Base-by-base conservation (phyloP, 2,888 invertebrate species). In the Celastrina argiolus region DNA sequence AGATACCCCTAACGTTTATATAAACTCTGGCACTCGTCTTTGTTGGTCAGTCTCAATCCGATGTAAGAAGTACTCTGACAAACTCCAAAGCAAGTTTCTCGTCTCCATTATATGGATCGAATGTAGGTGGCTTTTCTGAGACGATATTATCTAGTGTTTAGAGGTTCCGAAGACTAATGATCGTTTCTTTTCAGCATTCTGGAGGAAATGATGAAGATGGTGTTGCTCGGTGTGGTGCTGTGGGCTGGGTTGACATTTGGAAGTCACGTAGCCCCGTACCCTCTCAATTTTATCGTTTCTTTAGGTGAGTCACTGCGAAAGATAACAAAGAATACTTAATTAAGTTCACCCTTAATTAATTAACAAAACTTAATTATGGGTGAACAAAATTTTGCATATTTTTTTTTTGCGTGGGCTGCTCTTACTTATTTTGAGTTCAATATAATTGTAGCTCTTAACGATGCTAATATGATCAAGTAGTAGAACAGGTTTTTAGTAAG, bases 121-220 rank as follows among this genome's bases (percentile, higher is more conserved):
- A 59, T 61, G 36, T 61, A 10, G 61, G 36, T 61, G 26, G 8
- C 22, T 36, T 6, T 39, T 39, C 22, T 22, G 22, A 10, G 16
- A 16, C 18, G 7, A 7, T 18, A 22, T 12, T 34, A 18, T 39
- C 14, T 18, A 14, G 12, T 34, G 10, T 36, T 36, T 22, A n/a
- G 8, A 22, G 12, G 16, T 1, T 39, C 12, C 12, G 26, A 58
- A n/a, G 31, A 1, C 8, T 61, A 39, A 61, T 61, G 0, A 2
- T 12, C 0, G 18, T 6, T 14, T 34, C 6, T 69, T 74, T 90
- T 70, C 83, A 92, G 92, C 77, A 84, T 91, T 78, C 78, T 91
- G 74, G 92, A 91, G 78, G 92, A 92, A 85, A 87, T 90, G 81
- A 85, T 80, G 83, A 91, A 88, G 82, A 83, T 88, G 83, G 79